Evolutionary conservation across 2,113 vertebrate genomes (phyloP).

Genomic region (Pterocles gutturalis): DNA sequence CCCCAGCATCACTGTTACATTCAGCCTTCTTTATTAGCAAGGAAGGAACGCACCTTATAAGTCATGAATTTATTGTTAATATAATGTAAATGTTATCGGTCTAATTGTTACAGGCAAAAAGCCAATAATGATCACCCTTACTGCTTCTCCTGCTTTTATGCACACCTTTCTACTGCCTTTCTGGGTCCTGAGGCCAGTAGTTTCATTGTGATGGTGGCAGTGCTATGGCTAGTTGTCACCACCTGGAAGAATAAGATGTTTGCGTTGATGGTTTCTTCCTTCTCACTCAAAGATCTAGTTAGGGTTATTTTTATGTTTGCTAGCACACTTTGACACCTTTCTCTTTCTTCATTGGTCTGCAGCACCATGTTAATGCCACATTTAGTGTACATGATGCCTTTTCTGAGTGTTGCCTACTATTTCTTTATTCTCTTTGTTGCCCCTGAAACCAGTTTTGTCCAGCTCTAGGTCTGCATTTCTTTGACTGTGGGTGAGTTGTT

Average conservation of each 20-base stretch:
- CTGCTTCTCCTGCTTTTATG: neutral
- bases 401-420: constrained; percentile 41
- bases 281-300: neutral
- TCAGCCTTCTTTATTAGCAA: neutral
- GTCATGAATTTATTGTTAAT: neutral
- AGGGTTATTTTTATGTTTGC: constrained; percentile 1
- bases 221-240: neutral
- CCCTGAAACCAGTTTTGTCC: constrained; percentile 62
- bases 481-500: constrained; percentile 60
- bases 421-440: constrained; percentile 64
- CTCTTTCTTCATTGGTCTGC: neutral
- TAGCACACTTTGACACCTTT: neutral
- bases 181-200: neutral
- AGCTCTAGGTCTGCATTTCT: constrained; percentile 60
- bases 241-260: neutral
- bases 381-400: neutral
- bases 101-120: neutral
- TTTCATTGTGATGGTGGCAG: neutral
- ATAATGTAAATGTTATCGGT: neutral
- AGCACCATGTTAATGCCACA: neutral
- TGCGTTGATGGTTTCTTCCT: neutral
- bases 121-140: neutral
- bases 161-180: neutral
- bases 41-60: neutral
- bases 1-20: neutral